phyloP scores from a whole-genome alignment of 2,113 vertebrate species.

The Mellivora capensis region DNA sequence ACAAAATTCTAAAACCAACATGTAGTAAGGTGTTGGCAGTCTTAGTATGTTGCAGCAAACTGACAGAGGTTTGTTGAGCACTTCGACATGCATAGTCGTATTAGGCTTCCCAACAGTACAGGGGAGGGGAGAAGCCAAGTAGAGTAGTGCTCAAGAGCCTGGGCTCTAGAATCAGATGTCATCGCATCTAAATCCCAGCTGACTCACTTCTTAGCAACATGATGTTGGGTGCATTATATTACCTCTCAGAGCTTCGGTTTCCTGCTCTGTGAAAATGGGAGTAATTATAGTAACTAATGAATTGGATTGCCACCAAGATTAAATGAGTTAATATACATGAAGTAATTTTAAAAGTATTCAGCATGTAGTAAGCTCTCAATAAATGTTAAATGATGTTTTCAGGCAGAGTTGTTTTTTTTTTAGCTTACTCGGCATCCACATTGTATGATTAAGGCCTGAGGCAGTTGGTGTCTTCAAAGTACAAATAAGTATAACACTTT shows the following conservation, averaged over 20 bases:
- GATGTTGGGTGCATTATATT: not conserved
- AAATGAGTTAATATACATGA: not conserved
- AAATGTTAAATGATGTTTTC: not conserved
- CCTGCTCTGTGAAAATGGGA: not conserved
- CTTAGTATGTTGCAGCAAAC: not conserved
- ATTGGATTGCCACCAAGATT: not conserved
- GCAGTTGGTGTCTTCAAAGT: not conserved
- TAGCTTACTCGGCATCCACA: not conserved
- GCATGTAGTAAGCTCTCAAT: not conserved
- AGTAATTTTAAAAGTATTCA: not conserved
- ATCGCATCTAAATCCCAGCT: not conserved
- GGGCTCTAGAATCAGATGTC: not conserved
- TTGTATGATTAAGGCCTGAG: not conserved
- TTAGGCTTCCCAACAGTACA: not conserved
- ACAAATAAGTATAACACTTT: not conserved
- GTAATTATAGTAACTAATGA: not conserved
- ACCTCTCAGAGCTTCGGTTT: not conserved
- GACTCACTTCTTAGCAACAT: not conserved
- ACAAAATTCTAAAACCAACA: not conserved
- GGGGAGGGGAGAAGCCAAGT: not conserved
- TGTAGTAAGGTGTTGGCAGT: not conserved
- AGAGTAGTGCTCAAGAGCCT: not conserved
- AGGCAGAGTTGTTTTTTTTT: not conserved
- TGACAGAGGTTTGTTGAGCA: not conserved
- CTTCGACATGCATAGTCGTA: not conserved